Evolutionary conservation across 2,888 invertebrate species (phyloP).

Genomic region (Drosophila paranaensis): DNA sequence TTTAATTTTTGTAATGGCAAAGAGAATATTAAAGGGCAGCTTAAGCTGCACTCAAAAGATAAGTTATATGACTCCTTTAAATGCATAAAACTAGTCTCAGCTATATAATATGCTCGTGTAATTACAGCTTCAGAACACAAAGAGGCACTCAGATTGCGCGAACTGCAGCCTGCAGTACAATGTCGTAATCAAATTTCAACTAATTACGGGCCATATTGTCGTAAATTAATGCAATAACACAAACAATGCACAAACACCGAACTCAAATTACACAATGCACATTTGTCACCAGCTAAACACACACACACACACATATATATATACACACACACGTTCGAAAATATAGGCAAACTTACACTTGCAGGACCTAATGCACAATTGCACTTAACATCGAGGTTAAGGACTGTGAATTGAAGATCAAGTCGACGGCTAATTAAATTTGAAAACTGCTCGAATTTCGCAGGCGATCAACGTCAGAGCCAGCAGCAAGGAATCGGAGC

Average conservation of each 20-base stretch:
- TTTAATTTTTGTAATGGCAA: neutral
- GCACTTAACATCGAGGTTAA: slow-evolving; percentile 48
- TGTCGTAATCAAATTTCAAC: slow-evolving; percentile 75
- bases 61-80: slow-evolving; percentile 19
- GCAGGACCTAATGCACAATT: slow-evolving; percentile 46
- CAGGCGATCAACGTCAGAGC: slow-evolving; percentile 35
- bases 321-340: slow-evolving; percentile 11
- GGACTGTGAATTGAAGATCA: slow-evolving; percentile 50
- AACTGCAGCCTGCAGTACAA: slow-evolving; percentile 37
- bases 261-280: slow-evolving; percentile 69
- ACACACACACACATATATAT: slow-evolving; percentile 33
- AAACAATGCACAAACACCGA: slow-evolving; percentile 70
- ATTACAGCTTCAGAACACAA: slow-evolving; percentile 49
- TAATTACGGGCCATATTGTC: slow-evolving; percentile 80
- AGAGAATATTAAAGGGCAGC: neutral
- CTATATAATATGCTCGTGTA: slow-evolving; percentile 47
- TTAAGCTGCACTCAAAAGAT: slow-evolving; percentile 8
- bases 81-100: slow-evolving; percentile 63
- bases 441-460: slow-evolving; percentile 62
- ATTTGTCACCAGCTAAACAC: slow-evolving; percentile 16
- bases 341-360: slow-evolving; percentile 17
- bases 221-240: slow-evolving; percentile 78
- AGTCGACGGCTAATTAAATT: slow-evolving; percentile 71
- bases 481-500: slow-evolving; percentile 26
- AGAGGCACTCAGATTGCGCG: slow-evolving; percentile 61